These are phyloP conservation scores for Ploceus nigricollis DNA, from an alignment of 2,113 vertebrate species.

Conservation along the genomic window DNA sequence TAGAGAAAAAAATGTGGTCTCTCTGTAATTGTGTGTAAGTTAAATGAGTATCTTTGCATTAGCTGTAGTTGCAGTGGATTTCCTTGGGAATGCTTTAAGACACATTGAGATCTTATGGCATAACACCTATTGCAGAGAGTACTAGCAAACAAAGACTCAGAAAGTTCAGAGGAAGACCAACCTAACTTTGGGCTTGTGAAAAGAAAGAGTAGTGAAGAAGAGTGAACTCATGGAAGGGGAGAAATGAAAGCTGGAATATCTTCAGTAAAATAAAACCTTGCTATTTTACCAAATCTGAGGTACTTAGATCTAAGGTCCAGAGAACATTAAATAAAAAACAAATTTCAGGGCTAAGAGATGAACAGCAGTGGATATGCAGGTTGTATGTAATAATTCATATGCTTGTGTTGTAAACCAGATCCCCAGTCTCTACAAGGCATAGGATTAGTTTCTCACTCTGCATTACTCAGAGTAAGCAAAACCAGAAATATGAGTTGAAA, in stretches of 20 bases:
- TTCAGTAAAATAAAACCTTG: not conserved
- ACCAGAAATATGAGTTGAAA: not conserved
- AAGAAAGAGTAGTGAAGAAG: not conserved
- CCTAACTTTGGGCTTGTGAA: accelerated
- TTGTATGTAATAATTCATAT: not conserved
- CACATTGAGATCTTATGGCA: not conserved
- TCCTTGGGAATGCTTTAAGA: not conserved
- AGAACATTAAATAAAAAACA: not conserved
- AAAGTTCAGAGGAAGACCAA: not conserved
- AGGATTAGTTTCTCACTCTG: not conserved
- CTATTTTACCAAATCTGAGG: not conserved
- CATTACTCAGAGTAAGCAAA: not conserved
- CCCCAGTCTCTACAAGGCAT: not conserved
- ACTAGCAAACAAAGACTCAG: not conserved
- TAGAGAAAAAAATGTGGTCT: not conserved
- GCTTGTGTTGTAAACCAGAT: not conserved
- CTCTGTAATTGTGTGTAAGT: not conserved
- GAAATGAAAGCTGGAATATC: not conserved
- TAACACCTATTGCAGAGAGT: not conserved
- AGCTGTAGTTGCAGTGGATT: not conserved
- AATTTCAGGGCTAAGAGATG: not conserved
- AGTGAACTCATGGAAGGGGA: not conserved
- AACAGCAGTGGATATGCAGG: not conserved
- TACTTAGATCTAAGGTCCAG: not conserved
- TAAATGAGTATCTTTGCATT: not conserved